Evolutionary conservation across 2,113 vertebrate genomes (phyloP).

Genomic region (Thymallus thymallus): DNA sequence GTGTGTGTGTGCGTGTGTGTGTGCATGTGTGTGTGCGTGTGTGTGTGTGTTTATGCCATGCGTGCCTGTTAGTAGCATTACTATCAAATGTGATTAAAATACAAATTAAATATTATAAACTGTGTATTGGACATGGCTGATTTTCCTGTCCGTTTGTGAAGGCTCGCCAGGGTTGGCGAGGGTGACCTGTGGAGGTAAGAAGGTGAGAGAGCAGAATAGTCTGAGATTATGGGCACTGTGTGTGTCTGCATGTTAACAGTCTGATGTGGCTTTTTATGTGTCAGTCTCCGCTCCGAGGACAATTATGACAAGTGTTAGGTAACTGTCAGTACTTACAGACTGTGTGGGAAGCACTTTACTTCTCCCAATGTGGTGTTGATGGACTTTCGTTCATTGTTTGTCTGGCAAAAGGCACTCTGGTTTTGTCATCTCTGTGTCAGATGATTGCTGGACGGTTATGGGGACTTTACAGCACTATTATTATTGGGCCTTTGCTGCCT

Average conservation of each 20-base stretch:
- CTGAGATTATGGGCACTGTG: not conserved
- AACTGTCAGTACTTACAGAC: not conserved
- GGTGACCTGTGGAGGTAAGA: too few relatives aligned
- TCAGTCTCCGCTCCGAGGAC: not conserved
- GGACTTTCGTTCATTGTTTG: constrained; percentile 18
- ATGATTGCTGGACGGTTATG: not conserved
- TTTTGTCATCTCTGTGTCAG: not conserved
- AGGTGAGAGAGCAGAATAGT: too few relatives aligned
- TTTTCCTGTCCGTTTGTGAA: not conserved
- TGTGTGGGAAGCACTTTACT: constrained; percentile 24
- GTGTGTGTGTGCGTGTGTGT: too few relatives aligned
- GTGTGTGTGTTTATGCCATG: constrained; percentile 4
- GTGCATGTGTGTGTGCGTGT: not conserved
- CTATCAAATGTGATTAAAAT: not conserved
- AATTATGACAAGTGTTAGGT: too few relatives aligned
- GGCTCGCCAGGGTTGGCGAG: not conserved
- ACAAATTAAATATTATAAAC: not conserved
- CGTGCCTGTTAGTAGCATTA: not conserved
- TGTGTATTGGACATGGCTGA: not conserved
- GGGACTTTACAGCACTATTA: not conserved
- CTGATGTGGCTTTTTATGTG: constrained; percentile 15
- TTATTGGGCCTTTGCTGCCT: not conserved
- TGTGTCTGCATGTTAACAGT: not conserved
- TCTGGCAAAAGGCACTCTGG: not conserved
- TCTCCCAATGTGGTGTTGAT: not conserved